These are phyloP conservation scores for Halictus quadricinctus DNA, from an alignment of 2,888 invertebrate genomes.

Conservation along the genomic window DNA sequence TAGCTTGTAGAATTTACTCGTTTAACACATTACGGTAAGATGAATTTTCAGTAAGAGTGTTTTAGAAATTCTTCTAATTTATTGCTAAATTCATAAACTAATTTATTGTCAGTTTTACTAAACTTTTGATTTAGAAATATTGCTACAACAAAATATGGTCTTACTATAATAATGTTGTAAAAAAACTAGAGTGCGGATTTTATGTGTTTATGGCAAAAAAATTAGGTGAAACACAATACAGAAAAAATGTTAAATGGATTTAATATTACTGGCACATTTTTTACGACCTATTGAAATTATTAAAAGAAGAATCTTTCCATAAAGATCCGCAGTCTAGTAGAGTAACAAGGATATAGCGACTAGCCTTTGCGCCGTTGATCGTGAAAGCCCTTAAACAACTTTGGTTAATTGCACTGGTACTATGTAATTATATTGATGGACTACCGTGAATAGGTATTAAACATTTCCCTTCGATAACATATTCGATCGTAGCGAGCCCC, in stretches of 20 bases:
- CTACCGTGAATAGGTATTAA: constrained; percentile 50
- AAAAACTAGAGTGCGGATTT: too few species aligned
- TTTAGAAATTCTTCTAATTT: too few species aligned
- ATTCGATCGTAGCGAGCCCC: constrained; percentile 49
- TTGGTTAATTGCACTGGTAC: constrained; percentile 22
- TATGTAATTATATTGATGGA: constrained; percentile 48
- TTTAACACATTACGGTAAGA: too few species aligned
- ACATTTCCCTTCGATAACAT: constrained; percentile 45
- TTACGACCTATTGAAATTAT: background rate
- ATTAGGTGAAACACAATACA: too few species aligned
- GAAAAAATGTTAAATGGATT: too few species aligned
- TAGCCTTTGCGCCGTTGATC: background rate
- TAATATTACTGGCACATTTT: background rate
- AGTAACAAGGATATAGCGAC: background rate
- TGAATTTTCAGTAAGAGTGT: too few species aligned
- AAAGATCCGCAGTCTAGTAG: background rate
- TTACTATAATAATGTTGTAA: too few species aligned
- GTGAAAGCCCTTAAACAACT: constrained; percentile 12
- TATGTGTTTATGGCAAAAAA: too few species aligned
- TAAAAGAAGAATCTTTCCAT: background rate
- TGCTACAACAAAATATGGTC: too few species aligned
- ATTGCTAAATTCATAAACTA: too few species aligned
- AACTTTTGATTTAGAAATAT: background rate
- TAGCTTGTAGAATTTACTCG: too few species aligned
- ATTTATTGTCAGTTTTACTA: background rate